A percentile compares a stretch with the other conserved stretches of the same genome.
Evolutionary conservation across 2,113 vertebrate species (phyloP).

Genomic region (Gallinago undulata): DNA sequence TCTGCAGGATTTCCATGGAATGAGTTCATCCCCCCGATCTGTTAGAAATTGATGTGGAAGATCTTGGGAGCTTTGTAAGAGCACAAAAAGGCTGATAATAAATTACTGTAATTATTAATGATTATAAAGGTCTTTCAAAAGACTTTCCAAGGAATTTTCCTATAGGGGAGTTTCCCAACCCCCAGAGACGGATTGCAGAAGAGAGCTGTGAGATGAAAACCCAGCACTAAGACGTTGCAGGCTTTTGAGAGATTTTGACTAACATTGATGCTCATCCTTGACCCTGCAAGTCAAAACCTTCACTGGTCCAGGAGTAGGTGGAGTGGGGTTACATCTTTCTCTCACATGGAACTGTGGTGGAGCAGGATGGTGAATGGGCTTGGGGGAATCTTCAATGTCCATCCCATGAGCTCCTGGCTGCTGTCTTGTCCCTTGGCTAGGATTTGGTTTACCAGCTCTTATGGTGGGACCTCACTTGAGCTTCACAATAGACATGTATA

Average conservation of each 20-base stretch:
- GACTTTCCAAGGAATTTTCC: neutral
- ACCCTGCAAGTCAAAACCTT: neutral
- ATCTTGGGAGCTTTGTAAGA: neutral
- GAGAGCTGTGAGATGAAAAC: neutral
- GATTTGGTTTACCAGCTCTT: neutral
- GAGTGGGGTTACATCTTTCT: neutral
- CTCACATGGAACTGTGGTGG: rapidly evolving
- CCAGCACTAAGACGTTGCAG: neutral
- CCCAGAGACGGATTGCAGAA: neutral
- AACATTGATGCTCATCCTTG: neutral
- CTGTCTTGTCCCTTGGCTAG: neutral
- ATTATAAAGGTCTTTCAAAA: neutral
- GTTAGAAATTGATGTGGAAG: neutral
- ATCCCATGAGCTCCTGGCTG: neutral
- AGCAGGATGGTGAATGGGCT: too few species aligned
- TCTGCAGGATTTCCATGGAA: neutral
- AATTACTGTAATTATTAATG: neutral
- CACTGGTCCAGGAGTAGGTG: neutral
- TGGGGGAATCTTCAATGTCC: neutral
- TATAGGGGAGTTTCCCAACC: neutral
- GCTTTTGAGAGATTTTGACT: neutral
- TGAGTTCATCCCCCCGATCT: neutral
- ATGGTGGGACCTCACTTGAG: neutral
- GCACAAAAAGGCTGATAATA: neutral
- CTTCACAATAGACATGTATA: rapidly evolving